phyloP scores from a whole-genome alignment of 2,888 invertebrate genomes.

The Drosophila ustulata region DNA sequence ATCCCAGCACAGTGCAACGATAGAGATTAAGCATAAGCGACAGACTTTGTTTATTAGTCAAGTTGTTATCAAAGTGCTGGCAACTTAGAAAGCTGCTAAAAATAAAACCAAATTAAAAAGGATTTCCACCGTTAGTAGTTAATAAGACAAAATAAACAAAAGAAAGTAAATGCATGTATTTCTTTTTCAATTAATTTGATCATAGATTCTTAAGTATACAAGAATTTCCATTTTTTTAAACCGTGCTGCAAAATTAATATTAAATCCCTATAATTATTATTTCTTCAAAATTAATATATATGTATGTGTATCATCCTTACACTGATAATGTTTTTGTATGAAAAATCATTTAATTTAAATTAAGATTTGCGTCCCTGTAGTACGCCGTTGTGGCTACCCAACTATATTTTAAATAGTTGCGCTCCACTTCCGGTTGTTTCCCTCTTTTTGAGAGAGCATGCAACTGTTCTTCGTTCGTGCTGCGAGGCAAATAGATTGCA shows the following conservation, averaged over 20 bases:
- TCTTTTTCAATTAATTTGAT: too few relatives aligned
- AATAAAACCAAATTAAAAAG: neutral
- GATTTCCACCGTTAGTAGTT: too few relatives aligned
- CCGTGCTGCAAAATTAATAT: too few relatives aligned
- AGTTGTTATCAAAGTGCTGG: slow-evolving; percentile 27
- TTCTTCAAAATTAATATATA: too few relatives aligned
- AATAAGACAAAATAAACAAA: too few relatives aligned
- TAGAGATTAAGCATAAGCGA: slow-evolving; percentile 27
- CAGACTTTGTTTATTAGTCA: slow-evolving; percentile 30
- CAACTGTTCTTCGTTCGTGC: slow-evolving; percentile 92
- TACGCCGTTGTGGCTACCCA: slow-evolving; percentile 97
- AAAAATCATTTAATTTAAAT: too few relatives aligned
- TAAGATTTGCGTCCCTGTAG: slow-evolving; percentile 88
- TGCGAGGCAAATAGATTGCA: slow-evolving; percentile 94
- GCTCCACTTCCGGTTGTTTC: slow-evolving; percentile 94
- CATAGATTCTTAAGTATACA: too few relatives aligned
- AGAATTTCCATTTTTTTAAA: too few relatives aligned
- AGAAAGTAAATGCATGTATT: too few relatives aligned
- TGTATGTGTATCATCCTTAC: too few relatives aligned
- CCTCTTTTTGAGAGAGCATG: slow-evolving; percentile 89
- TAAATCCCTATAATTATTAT: too few relatives aligned
- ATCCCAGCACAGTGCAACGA: slow-evolving; percentile 1
- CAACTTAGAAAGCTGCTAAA: slow-evolving; percentile 5
- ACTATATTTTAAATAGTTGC: slow-evolving; percentile 94
- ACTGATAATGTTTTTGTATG: too few relatives aligned